Base-by-base conservation (phyloP, 1,140 invertebrate species). In the Neodiprion virginianus region DNA sequence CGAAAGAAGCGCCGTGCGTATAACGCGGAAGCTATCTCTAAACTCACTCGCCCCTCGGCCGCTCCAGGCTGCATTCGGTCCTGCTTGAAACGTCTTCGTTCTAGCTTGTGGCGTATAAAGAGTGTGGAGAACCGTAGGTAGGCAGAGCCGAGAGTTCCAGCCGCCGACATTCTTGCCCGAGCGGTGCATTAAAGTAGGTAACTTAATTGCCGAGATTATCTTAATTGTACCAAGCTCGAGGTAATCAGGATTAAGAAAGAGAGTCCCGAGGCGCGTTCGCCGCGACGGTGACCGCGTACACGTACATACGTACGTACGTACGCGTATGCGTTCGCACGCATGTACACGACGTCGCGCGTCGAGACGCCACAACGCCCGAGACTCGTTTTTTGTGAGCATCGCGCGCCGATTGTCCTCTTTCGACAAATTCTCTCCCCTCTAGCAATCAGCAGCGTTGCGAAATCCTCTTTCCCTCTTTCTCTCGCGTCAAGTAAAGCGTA, bases 171-270 rank as follows among this genome's bases (percentile, higher is more conserved):
- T 61, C 53, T 61, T 61, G 53, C 11, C 53, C 53, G 53, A 12
- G 53, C 53, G 53, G 53, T 61, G 53, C 5, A 61, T 61, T 61
- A 79, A 77, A 86, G 83, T 85, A 87, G 86, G 82, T 87, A 86
- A 83, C 84, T 88, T 88, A 87, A 88, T 87, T 86, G 86, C 86
- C 79, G 80, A 86, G 83, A 88, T 88, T 86, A 86, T 85, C 78
- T 86, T 85, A 86, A 87, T 88, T 84, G 84, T 85, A 85, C 79
- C 76, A 75, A 83, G 79, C 77, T 80, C 77, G 84, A 79, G 84
- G 86, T 86, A 86, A 87, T 85, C 82, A 83, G 78, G 79, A 79
- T 47, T 69, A 23, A 23, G 67, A 69, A 69, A 69, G 28, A 69
- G 21, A 69, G 17, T 65, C 40, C 11, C 12, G 17, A 65, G 61